These are phyloP conservation scores for Netelia inedita DNA, from an alignment of 2,888 invertebrate species.

Conservation along the genomic window DNA sequence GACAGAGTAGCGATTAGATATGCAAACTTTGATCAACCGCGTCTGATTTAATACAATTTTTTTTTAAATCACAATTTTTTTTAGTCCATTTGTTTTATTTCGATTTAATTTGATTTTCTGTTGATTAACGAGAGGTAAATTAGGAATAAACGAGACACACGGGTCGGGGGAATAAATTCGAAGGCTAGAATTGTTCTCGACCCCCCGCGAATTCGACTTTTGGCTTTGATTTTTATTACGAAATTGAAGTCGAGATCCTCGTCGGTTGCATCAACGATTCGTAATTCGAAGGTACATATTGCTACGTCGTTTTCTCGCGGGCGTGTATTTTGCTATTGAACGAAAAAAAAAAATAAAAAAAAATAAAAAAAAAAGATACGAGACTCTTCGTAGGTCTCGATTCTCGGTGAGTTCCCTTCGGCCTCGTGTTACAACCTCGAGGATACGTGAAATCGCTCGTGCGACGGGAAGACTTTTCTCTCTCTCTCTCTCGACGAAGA, in stretches of 20 bases:
- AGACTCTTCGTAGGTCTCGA: slow-evolving; percentile 50
- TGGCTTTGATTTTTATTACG: no score
- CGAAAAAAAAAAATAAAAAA: slow-evolving; percentile 4
- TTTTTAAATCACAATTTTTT: background rate
- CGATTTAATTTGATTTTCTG: background rate
- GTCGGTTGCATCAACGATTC: background rate
- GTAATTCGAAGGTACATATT: background rate
- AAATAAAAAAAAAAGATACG: slow-evolving; percentile 11
- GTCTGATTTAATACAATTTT: background rate
- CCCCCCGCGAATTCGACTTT: no score
- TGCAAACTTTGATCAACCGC: slow-evolving; percentile 20
- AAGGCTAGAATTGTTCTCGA: no score
- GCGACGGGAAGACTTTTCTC: slow-evolving; percentile 40
- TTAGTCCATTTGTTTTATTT: background rate
- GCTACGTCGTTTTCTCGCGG: background rate
- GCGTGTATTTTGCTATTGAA: no score
- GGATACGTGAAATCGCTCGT: slow-evolving; percentile 43
- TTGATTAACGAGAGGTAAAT: no score
- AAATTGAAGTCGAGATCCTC: background rate
- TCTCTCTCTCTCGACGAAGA: slow-evolving; percentile 1
- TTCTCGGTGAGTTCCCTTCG: slow-evolving; percentile 56
- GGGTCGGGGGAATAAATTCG: no score
- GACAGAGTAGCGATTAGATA: slow-evolving; percentile 48
- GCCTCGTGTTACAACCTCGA: slow-evolving; percentile 66
- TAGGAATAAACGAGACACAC: no score